phyloP scores from a whole-genome alignment of 2,113 vertebrate genomes.

The Chionomys nivalis region DNA sequence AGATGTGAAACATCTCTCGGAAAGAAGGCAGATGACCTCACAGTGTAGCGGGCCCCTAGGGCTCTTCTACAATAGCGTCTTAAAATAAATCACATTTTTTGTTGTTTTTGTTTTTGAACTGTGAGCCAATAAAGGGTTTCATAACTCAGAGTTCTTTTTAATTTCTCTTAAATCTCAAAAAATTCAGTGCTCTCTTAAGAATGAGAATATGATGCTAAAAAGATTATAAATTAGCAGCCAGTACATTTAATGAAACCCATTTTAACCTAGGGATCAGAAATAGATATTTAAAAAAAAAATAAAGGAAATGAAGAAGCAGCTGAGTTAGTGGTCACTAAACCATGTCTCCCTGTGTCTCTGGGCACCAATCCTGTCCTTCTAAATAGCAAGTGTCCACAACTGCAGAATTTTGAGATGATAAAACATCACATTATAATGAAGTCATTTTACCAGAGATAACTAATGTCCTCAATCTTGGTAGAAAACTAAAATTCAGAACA shows the following conservation, averaged over 20 bases:
- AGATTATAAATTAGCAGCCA: conserved; percentile 75
- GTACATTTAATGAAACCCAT: conserved; percentile 54
- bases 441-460: conserved; percentile 62
- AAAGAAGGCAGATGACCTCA: conserved; percentile 34
- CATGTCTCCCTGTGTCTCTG: conserved; percentile 44
- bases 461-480: conserved; percentile 66
- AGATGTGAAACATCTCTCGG: background rate
- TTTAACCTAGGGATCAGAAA: conserved; percentile 45
- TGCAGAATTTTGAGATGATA: conserved; percentile 65
- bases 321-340: conserved; percentile 40
- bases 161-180: conserved; percentile 58
- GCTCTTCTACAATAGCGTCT: conserved; percentile 21
- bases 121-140: conserved; percentile 1
- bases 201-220: conserved; percentile 43
- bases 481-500: conserved; percentile 73
- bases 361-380: background rate
- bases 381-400: conserved; percentile 66
- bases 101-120: conserved; percentile 59
- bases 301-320: conserved; percentile 12
- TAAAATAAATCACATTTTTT: conserved; percentile 54
- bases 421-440: conserved; percentile 64
- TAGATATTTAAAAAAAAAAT: conserved; percentile 18
- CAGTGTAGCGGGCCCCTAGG: background rate
- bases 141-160: conserved; percentile 21
- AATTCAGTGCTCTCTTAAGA: background rate